Conservation (phyloP, 2,797 vertebrate species). For the Rhodeus uyekii region DNA sequence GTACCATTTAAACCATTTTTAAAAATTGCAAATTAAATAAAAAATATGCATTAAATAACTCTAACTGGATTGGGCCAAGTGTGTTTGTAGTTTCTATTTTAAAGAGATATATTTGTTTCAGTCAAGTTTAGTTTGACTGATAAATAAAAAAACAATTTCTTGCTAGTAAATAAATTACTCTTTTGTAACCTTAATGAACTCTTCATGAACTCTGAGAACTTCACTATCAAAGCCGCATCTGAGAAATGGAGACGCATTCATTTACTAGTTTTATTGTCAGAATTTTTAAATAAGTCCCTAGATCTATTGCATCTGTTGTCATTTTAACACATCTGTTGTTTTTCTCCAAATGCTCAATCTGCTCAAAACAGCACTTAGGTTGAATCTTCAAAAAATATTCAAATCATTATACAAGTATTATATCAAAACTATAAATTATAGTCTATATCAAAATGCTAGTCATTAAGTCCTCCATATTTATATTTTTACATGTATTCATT, state of each 20-base stretch:
- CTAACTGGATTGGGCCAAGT: background rate
- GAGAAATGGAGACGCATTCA: background rate
- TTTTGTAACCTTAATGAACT: background rate
- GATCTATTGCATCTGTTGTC: conserved; percentile 20
- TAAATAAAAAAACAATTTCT: background rate
- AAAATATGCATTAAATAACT: background rate
- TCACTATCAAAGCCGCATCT: background rate
- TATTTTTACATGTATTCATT: too few relatives aligned
- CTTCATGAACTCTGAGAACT: background rate
- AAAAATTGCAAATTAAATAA: background rate
- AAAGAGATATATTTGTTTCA: background rate
- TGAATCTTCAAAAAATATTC: background rate
- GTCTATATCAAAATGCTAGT: background rate
- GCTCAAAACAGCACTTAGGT: background rate
- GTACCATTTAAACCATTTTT: background rate
- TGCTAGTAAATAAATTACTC: background rate
- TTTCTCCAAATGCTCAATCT: background rate
- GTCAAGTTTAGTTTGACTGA: background rate
- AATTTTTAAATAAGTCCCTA: background rate
- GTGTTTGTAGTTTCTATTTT: background rate
- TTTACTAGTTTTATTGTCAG: background rate
- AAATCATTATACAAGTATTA: background rate
- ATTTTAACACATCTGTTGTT: conserved; percentile 30
- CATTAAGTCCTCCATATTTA: background rate
- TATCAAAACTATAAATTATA: background rate